Evolutionary conservation across 2,888 invertebrate species (phyloP).

Genomic region (Protodeltote pygarga): DNA sequence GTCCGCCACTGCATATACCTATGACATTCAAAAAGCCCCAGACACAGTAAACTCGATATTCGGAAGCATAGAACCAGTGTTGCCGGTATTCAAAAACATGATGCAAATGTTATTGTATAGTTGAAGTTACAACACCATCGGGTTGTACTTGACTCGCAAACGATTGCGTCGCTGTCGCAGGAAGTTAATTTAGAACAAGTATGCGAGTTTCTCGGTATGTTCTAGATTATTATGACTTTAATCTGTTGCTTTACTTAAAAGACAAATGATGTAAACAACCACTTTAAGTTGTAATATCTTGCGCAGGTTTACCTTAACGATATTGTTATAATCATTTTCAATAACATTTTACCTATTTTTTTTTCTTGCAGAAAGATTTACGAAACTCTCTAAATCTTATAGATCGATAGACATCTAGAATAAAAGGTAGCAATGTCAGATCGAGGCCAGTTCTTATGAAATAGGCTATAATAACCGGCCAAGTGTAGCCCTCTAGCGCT

Average conservation of each 20-base stretch:
- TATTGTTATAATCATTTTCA: background rate
- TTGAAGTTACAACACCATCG: constrained; percentile 28
- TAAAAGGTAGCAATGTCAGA: constrained; percentile 23
- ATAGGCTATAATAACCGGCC: constrained; percentile 3
- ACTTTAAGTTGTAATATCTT: background rate
- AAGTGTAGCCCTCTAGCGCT: too few relatives aligned
- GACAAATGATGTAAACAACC: constrained; percentile 6
- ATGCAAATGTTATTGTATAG: constrained; percentile 23
- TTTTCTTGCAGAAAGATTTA: constrained; percentile 16
- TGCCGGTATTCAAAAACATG: constrained; percentile 9
- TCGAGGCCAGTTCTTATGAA: constrained; percentile 31
- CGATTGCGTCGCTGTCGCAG: constrained; percentile 35
- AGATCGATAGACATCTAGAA: constrained; percentile 15
- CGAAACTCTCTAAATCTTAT: constrained; percentile 8
- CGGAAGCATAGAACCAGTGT: constrained; percentile 13
- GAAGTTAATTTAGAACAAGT: constrained; percentile 38
- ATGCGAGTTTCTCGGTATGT: constrained; percentile 33
- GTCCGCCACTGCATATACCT: too few relatives aligned
- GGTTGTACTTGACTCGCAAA: constrained; percentile 31
- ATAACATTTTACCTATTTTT: background rate
- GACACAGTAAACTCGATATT: constrained; percentile 26
- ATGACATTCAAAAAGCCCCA: too few relatives aligned
- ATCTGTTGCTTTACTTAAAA: constrained; percentile 16
- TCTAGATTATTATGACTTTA: constrained; percentile 27
- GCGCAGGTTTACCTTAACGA: constrained; percentile 4